These are phyloP conservation scores for Cherax quadricarinatus DNA, from an alignment of 1,140 invertebrate genomes.

Conservation along the genomic window DNA sequence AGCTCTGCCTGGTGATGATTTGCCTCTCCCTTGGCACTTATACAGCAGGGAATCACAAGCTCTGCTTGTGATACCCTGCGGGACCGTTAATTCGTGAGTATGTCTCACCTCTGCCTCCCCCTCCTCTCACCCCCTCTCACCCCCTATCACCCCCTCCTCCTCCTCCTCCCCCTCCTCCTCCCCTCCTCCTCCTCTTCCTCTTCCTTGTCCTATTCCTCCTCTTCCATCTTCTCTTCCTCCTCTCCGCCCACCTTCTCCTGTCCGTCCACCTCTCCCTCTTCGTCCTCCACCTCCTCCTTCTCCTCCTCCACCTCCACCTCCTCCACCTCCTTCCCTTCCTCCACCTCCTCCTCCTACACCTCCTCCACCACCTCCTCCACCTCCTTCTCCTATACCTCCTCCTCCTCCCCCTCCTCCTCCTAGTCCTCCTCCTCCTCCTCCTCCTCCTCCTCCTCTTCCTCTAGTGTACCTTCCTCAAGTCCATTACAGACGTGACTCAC, in stretches of 20 bases:
- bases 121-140: constrained; percentile 8
- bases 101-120: background rate
- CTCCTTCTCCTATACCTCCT: background rate
- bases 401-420: background rate
- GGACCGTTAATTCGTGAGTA: too few species aligned
- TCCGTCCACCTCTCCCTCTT: background rate
- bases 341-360: background rate
- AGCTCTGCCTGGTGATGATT: too few species aligned
- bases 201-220: background rate
- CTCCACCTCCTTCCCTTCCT: background rate
- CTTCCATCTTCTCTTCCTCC: too few species aligned
- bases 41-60: too few species aligned
- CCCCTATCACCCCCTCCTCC: background rate
- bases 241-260: too few species aligned
- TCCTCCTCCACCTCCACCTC: background rate
- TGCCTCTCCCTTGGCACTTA: too few species aligned
- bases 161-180: constrained; percentile 4
- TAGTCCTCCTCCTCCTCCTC: background rate
- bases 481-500: too few species aligned
- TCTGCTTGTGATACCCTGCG: too few species aligned
- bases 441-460: too few species aligned
- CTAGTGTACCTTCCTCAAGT: too few species aligned
- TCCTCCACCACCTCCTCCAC: background rate
- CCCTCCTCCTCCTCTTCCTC: constrained; percentile 14
- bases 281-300: background rate